Base-by-base conservation (phyloP, 2,888 invertebrate species). In the Drosophila meridiana region DNA sequence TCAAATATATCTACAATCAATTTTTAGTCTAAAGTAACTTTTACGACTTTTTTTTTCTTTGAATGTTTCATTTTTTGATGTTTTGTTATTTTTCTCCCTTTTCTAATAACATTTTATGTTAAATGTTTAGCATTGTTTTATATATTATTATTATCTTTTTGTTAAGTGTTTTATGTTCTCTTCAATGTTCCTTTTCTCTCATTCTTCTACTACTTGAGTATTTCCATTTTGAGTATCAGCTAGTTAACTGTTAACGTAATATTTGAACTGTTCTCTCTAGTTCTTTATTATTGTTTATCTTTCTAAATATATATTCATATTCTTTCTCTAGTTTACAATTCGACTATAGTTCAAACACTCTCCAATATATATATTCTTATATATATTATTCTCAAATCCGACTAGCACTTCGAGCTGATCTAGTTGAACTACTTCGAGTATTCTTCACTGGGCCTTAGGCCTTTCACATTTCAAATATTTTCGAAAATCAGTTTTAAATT, bases 211-310 rank as follows among this genome's bases (percentile, higher is more conserved):
- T 36, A 34, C 11, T 43, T 53, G 36, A n/a, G 32, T 30, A 45
- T 48, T 50, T 28, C 20, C 42, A 8, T 62, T 34, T 34, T 14
- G 55, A 58, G 45, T 66, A n/a, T 34, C 53, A 47, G 47, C 53
- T 77, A 77, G 76, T 58, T 67, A 55, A 70, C 45, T 52, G 61
- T 78, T 34, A 69, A 76, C 65, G 72, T 78, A 79, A 78, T 61
- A 53, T 38, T 78, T 75, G 34, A 11, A 11, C 26, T 20, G 36
- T 63, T 61, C 65, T 59, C 34, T 78, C 53, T 63, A 58, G 52
- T 26, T 30, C 26, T 20, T 57, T 38, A 53, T 50, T 47, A 42
- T 61, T n/a, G n/a, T 57, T 52, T 63, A 20, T 47, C n/a, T 48
- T 32, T 64, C 6, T 6, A 36, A 36, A 13, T 36, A 36, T 42